These are phyloP conservation scores for Papilio demoleus DNA, from an alignment of 2,888 invertebrate species.

Conservation along the genomic window DNA sequence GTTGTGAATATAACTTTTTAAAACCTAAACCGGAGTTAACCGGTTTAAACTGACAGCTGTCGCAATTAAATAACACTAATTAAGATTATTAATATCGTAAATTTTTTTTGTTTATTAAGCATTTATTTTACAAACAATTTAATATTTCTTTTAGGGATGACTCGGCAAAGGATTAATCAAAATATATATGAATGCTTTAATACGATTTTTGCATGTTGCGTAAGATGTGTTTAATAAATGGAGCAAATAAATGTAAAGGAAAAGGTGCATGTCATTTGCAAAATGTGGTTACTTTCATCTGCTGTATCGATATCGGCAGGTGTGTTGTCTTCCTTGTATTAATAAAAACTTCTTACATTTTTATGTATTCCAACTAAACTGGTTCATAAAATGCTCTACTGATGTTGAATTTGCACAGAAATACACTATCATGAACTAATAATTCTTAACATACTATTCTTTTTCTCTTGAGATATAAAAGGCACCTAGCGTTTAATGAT, in stretches of 20 bases:
- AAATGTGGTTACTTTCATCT: slow-evolving; percentile 52
- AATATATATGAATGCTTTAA: background rate
- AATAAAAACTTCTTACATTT: slow-evolving; percentile 1
- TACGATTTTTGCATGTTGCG: background rate
- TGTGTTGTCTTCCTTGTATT: slow-evolving; percentile 41
- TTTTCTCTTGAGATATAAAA: no score
- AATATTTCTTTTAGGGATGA: no score
- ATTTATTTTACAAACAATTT: no score
- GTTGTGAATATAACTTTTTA: background rate
- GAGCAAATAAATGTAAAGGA: slow-evolving; percentile 2
- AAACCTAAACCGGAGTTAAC: background rate
- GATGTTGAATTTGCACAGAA: background rate
- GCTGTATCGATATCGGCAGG: slow-evolving; percentile 59
- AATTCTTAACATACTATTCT: no score
- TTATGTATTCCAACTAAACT: background rate
- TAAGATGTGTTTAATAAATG: background rate
- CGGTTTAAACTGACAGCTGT: background rate
- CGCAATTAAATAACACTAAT: background rate
- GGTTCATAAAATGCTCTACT: background rate
- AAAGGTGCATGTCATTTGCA: slow-evolving; percentile 46
- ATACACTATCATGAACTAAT: background rate
- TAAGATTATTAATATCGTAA: background rate
- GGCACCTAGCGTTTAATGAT: no score
- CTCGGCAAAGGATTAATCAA: background rate
- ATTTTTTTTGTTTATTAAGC: background rate